A percentile compares a stretch with the other conserved stretches of the same genome.
Evolutionary conservation across 2,888 invertebrate genomes (phyloP).

Genomic region (Pecten maximus): DNA sequence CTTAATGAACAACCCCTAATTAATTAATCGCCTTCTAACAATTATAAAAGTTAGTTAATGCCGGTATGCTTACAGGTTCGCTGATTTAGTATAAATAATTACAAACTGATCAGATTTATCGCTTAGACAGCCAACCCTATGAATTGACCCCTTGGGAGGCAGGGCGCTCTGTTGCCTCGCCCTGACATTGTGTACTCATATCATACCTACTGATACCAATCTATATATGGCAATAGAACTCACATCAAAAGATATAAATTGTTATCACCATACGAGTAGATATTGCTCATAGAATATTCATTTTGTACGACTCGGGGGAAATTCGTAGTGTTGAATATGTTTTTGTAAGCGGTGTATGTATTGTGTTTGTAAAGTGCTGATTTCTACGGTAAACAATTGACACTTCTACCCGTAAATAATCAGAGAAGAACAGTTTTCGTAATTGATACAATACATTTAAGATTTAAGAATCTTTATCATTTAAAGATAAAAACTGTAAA

Average conservation of each 20-base stretch:
- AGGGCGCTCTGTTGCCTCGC: background rate
- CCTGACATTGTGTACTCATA: background rate
- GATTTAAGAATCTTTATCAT: no score
- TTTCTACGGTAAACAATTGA: background rate
- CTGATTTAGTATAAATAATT: conserved; percentile 1
- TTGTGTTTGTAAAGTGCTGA: background rate
- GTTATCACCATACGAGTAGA: background rate
- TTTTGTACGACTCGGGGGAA: background rate
- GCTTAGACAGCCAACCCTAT: background rate
- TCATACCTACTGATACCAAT: background rate
- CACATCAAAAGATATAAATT: background rate
- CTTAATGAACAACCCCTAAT: background rate
- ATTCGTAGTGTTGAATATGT: background rate
- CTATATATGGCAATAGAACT: background rate
- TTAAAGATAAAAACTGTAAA: no score
- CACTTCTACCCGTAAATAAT: background rate
- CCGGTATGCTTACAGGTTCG: background rate
- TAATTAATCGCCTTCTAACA: background rate
- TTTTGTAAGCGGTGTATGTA: background rate
- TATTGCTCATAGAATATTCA: conserved; percentile 13
- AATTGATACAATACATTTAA: no score
- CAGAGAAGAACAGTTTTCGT: no score
- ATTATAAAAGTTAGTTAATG: background rate
- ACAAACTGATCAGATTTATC: background rate
- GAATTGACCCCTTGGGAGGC: background rate